Evolutionary conservation across 2,888 invertebrate genomes (phyloP), one percentile per base, ranked within the genome.

Genomic region (Dorcus hopei): DNA sequence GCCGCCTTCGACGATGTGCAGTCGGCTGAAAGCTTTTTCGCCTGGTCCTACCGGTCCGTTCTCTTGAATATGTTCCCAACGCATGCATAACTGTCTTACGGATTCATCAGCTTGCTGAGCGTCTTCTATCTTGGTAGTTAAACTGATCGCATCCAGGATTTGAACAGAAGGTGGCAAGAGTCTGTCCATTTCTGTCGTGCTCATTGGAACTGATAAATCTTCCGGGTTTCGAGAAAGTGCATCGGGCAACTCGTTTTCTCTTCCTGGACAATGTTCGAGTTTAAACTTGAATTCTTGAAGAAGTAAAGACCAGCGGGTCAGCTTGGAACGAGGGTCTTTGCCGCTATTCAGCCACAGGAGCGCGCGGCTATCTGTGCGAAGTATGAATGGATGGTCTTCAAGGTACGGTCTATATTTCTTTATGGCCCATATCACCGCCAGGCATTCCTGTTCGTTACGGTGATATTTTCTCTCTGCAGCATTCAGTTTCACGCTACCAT

Each of bases 391-490:
- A 1, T 51, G 50, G 14, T 65, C 68, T 39, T 68, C 66, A 9
- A 70, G 54, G 40, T 64, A 66, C 0, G 62, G 65, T 0, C 68
- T 57, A 43, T 65, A 70, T 3, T 59, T 56, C 19, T 65, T 63
- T 6, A 65, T 49, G 3, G 65, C 68, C 69, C 66, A 71, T 5
- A 70, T 53, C 0, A 66, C 60, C 0, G 70, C 66, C 1, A 66
- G 49, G 26, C 64, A 65, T 52, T 71, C 69, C 45, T 64, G 66
- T 41, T 70, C 68, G 50, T 69, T 71, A 1, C 59, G 54, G 52
- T 71, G 70, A 49, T 66, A 70, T 0, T 47, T 41, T 19, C 41
- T n/a, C 39, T 68, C 63, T 0, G 57, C 14, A 2, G 23, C 38
- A 4, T 23, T 60, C 3, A 68, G 60, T 40, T 56, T 58, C n/a